Base-by-base conservation (phyloP, 2,797 vertebrate genomes). In the Uromys caudimaculatus region DNA sequence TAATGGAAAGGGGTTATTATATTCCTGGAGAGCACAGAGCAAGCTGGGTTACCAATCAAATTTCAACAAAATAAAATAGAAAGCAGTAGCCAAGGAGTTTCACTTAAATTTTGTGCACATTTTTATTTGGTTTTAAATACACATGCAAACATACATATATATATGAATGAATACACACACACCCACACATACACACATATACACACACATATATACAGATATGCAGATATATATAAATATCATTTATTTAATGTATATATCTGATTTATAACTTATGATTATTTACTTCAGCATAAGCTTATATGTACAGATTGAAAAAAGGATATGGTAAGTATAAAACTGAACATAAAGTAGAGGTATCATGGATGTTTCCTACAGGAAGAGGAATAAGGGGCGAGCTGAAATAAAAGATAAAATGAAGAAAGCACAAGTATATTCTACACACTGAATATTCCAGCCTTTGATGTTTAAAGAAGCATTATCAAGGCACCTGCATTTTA, bases 121-220 rank as follows among this genome's bases (percentile, higher is more conserved):
- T 95, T 95, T 93, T 86, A 69, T 93, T 90, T 95, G 62, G 58
- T 97, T 92, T 90, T 87, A 91, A 95, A 86, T 41, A 91, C 19
- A 12, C 52, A 78, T 7, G n/a, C 7, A 60, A 9, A 60, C 23
- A 24, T 9, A 58, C 56, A 35, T 35, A 16, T 6, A 35, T 35
- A 69, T 9, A 71, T 71, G 32, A 1, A 64, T 14, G 1, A 32
- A 32, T 32, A 64, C 14, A 71, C 2, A 54, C 14, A 54, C 14
- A 14, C 54, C 16, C 14, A 54, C 3, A 54, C 41, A 23, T 23
- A 21, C 19, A 86, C 21, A n/a, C 12, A 82, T 32, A 73, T 67
- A 16, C 16, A 14, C 16, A 54, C 16, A 54, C 16, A 54, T 14
- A 54, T 54, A 54, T 54, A 54, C 3, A 54, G 54, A 16, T 17